Conservation (phyloP, 2,113 vertebrate species). For the Melanocharis versteri region DNA sequence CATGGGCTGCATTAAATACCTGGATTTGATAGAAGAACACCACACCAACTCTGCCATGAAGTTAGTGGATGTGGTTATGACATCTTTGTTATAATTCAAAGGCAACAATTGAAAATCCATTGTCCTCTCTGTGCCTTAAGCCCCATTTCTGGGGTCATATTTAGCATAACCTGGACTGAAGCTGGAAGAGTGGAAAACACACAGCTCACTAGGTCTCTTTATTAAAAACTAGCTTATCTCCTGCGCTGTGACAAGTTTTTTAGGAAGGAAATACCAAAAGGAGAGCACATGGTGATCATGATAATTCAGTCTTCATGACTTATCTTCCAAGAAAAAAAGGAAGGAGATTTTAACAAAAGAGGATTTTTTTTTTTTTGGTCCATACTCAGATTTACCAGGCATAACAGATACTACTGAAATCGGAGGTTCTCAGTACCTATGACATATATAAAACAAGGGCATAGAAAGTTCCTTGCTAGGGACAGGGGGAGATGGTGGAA, state of each 20-base stretch:
- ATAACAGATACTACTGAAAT: neutral
- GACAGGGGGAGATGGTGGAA: neutral
- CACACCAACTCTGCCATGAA: neutral
- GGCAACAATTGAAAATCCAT: neutral
- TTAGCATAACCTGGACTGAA: neutral
- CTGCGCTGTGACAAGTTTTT: neutral
- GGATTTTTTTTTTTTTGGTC: neutral
- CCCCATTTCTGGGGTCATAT: neutral
- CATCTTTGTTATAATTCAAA: neutral
- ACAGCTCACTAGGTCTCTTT: neutral
- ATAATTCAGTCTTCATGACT: neutral
- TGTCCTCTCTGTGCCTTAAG: neutral
- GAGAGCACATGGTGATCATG: neutral
- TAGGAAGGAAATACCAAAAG: neutral
- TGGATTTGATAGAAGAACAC: neutral
- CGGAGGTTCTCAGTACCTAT: neutral
- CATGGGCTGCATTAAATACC: neutral
- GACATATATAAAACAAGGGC: neutral
- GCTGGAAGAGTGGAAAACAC: neutral
- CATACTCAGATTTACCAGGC: neutral
- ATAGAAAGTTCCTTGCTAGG: neutral
- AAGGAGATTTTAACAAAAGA: neutral
- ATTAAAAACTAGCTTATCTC: neutral
- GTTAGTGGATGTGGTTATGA: neutral
- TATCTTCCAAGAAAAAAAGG: neutral